Evolutionary conservation across 2,797 vertebrate species (phyloP).

Genomic region (Diceros bicornis): DNA sequence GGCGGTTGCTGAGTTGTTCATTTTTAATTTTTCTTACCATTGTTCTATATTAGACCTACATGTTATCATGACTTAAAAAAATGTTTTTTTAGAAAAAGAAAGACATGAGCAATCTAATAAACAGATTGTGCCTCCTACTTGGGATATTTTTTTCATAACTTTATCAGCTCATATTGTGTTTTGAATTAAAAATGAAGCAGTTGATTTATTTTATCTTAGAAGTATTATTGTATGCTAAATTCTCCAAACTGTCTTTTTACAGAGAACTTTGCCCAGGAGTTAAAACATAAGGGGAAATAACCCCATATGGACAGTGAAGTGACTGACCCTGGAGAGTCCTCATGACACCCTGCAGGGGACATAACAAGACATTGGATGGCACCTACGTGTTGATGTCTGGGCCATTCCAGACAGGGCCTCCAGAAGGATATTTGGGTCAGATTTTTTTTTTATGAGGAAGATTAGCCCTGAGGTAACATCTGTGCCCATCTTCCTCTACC

Average conservation of each 20-base stretch:
- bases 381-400: neutral
- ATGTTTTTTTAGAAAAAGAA: constrained; percentile 9
- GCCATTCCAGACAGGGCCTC: neutral
- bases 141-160: constrained; percentile 28
- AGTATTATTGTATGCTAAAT: neutral
- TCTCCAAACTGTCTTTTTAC: constrained; percentile 39
- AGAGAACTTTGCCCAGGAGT: constrained; percentile 28
- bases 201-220: constrained; percentile 20
- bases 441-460: neutral
- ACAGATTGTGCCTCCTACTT: neutral
- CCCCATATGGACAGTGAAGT: neutral
- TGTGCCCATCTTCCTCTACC: too few relatives aligned
- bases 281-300: neutral
- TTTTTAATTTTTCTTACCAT: constrained; percentile 39
- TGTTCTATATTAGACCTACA: neutral
- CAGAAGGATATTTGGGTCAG: neutral
- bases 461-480: too few relatives aligned
- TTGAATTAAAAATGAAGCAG: constrained; percentile 47
- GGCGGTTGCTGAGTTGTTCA: constrained; percentile 8
- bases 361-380: neutral
- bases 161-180: constrained; percentile 52
- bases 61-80: neutral
- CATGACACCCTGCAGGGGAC: neutral
- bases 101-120: constrained; percentile 45
- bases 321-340: neutral